phyloP scores from a whole-genome alignment of 1,140 invertebrate species.

The Aphaenogaster ashmeadi region DNA sequence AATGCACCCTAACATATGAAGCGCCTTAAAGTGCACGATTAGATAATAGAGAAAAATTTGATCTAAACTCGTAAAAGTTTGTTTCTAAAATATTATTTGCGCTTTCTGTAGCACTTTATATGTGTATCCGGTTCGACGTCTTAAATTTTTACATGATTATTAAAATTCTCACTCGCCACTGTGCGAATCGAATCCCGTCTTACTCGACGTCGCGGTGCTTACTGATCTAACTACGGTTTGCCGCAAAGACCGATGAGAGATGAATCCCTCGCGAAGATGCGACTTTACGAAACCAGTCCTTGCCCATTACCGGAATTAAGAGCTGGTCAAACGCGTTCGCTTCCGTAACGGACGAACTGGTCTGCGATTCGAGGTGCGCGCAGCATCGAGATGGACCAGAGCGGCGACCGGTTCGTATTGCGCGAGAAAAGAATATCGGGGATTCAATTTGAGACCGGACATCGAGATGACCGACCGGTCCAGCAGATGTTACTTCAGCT shows the following conservation, averaged over 20 bases:
- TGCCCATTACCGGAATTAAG: conserved; percentile 69
- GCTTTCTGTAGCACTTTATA: conserved; percentile 17
- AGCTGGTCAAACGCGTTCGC: conserved; percentile 76
- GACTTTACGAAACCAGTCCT: conserved; percentile 81
- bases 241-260: conserved; percentile 46
- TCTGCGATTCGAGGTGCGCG: conserved; percentile 75
- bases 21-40: neutral
- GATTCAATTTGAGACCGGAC: conserved; percentile 77
- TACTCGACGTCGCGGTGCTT: conserved; percentile 32
- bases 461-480: conserved; percentile 86
- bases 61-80: neutral
- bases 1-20: neutral
- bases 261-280: conserved; percentile 52
- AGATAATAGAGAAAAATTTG: neutral
- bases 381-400: conserved; percentile 85
- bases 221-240: conserved; percentile 60
- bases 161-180: conserved; percentile 27
- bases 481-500: conserved; percentile 86
- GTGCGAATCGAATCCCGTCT: conserved; percentile 55
- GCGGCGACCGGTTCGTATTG: conserved; percentile 78
- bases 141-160: conserved; percentile 6
- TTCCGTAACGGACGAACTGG: conserved; percentile 80
- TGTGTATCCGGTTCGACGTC: neutral
- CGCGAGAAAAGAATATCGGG: conserved; percentile 54
- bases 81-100: neutral